A percentile compares a stretch with the other conserved stretches of the same genome.
Evolutionary conservation across 2,797 vertebrate species (phyloP).

Genomic region (Falco columbarius): DNA sequence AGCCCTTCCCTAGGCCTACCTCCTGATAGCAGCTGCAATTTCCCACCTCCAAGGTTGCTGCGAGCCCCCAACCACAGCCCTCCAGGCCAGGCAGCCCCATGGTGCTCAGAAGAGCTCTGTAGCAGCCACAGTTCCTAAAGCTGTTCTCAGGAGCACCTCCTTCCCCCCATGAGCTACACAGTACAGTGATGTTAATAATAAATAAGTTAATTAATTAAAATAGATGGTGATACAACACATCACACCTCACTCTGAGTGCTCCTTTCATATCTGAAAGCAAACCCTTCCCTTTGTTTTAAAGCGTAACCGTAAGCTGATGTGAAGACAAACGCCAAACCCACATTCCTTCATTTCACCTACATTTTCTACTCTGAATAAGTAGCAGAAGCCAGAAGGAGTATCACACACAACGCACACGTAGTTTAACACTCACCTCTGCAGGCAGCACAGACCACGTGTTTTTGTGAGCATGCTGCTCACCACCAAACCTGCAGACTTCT

Average conservation of each 20-base stretch:
- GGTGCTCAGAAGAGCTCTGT: not conserved
- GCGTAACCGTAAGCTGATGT: not conserved
- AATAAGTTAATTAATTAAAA: not conserved
- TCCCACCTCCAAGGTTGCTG: not conserved
- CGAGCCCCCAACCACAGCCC: not conserved
- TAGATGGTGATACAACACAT: accelerated
- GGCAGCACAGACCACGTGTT: not conserved
- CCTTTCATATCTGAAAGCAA: not conserved
- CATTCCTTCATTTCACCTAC: not conserved
- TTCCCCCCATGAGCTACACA: not conserved
- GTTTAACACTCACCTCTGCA: not conserved
- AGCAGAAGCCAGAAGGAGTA: not conserved
- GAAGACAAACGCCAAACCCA: not conserved
- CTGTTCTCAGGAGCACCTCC: not conserved
- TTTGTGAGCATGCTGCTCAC: not conserved
- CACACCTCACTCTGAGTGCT: not conserved
- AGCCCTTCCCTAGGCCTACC: not conserved
- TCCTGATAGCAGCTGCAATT: not conserved
- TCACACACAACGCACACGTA: not conserved
- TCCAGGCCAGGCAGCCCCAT: not conserved
- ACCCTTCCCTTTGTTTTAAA: not conserved
- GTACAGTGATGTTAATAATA: not conserved
- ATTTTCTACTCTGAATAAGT: not conserved
- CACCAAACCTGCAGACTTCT: not conserved
- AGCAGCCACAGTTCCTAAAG: not conserved